Percentiles rank a stretch among this genome's conserved stretches.
phyloP scores from a whole-genome alignment of 2,797 vertebrate genomes.

The Apodemus agrarius region DNA sequence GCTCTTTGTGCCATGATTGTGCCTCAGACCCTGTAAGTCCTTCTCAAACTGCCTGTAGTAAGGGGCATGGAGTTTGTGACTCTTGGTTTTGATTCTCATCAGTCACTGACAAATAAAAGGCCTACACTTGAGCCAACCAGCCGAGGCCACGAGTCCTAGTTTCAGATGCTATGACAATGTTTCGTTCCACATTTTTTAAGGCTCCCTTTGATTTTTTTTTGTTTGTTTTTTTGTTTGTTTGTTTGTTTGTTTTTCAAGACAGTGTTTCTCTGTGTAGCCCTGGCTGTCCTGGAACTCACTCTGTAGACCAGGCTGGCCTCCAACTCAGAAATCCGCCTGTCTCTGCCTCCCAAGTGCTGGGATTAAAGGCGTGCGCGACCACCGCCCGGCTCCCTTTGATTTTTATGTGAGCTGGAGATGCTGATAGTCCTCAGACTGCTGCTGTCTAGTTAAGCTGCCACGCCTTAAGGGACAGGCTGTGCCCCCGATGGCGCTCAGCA shows the following conservation, averaged over 20 bases:
- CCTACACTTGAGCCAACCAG: background rate
- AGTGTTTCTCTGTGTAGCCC: too few species aligned
- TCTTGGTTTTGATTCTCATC: background rate
- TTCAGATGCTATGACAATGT: background rate
- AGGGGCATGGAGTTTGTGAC: background rate
- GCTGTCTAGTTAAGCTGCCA: background rate
- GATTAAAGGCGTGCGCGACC: too few species aligned
- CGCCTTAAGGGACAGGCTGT: background rate
- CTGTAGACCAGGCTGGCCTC: too few species aligned
- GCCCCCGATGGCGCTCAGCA: rapidly evolving
- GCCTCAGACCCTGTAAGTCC: background rate
- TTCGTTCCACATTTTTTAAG: background rate
- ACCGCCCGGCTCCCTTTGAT: background rate
- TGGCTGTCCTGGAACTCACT: too few species aligned
- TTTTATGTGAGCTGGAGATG: background rate
- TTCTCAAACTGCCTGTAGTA: background rate
- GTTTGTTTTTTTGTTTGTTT: too few species aligned
- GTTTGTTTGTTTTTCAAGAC: too few species aligned
- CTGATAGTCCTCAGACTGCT: background rate
- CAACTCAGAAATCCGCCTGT: too few species aligned
- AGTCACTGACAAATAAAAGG: background rate
- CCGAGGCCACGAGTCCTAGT: background rate
- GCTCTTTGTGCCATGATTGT: background rate
- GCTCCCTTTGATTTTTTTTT: background rate
- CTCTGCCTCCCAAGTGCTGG: too few species aligned